Percentiles rank a stretch among this genome's conserved stretches.
These are phyloP conservation scores for Ambastaia sidthimunki DNA, from an alignment of 2,797 vertebrate genomes.

Conservation along the genomic window DNA sequence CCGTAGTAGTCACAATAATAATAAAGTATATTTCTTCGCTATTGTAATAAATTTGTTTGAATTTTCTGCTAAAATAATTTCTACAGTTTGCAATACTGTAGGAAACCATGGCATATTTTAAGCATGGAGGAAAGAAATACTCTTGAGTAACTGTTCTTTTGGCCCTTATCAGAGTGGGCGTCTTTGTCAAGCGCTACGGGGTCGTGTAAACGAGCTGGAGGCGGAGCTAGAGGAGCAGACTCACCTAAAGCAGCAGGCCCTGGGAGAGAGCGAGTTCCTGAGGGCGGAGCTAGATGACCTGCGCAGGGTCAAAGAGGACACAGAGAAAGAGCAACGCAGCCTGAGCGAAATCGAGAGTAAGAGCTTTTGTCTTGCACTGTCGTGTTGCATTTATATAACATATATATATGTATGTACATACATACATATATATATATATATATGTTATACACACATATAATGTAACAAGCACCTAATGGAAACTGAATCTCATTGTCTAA, in stretches of 20 bases:
- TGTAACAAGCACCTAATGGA: too few relatives aligned
- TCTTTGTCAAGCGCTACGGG: slow-evolving; percentile 85
- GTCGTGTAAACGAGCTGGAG: slow-evolving; percentile 90
- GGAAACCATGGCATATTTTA: too few relatives aligned
- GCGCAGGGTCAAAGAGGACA: slow-evolving; percentile 89
- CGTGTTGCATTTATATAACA: not conserved
- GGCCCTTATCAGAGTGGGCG: slow-evolving; percentile 80
- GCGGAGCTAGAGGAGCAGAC: slow-evolving; percentile 95
- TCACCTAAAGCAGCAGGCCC: slow-evolving; percentile 92
- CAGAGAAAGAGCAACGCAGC: slow-evolving; percentile 94
- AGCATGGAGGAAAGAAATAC: too few relatives aligned
- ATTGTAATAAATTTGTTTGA: too few relatives aligned
- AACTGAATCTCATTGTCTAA: too few relatives aligned
- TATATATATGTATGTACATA: too few relatives aligned
- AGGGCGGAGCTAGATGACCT: slow-evolving; percentile 92
- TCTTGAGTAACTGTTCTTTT: not conserved
- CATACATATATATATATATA: too few relatives aligned
- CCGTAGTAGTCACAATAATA: too few relatives aligned
- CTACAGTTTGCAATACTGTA: too few relatives aligned
- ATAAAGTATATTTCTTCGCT: too few relatives aligned
- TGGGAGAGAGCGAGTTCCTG: slow-evolving; percentile 92
- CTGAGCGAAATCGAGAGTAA: slow-evolving; percentile 95
- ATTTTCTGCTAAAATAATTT: too few relatives aligned
- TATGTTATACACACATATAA: too few relatives aligned
- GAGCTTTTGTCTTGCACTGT: slow-evolving; percentile 38